Base-by-base conservation (phyloP, 2,888 invertebrate species). In the Caenorhabditis macrosperma region DNA sequence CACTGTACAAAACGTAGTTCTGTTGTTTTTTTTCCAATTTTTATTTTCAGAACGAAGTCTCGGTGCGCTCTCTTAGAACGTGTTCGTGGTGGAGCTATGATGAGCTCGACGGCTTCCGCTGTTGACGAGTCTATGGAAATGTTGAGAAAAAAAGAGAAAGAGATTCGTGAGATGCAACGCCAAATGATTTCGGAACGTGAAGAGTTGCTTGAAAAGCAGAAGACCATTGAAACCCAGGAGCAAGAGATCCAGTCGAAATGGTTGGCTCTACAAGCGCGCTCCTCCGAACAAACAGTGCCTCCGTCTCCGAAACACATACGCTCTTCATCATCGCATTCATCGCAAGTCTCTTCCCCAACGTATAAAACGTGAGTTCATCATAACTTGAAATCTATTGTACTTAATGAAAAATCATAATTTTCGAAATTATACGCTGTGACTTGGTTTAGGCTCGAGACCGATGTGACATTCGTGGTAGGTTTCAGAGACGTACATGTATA, bases 51-150 rank as follows among this genome's bases (percentile, higher is more conserved):
- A n/a, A 77, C 78, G 6, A 84, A 82, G 48, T 71, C 80, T 1
- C 72, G 84, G 6, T 81, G 81, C n/a, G 78, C 82, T n/a, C 74
- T 82, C 30, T 50, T 84, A 0, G 84, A 84, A 72, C 64, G 79
- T 22, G 66, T 55, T 2, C 75, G 79, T 26, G 75, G 79, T 22
- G 74, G 74, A 17, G 57, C 64, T 10, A 63, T 64, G 74, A 71
- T 71, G 52, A 57, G 55, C 7, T 68, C 79, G 15, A 80, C 67
- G 9, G 69, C 80, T 15, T 28, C 66, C 2, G 64, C 76, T 17
- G 76, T 82, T 9, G 80, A 75, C 6, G 86, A 86, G 41, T 81
- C 86, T 30, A 80, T 84, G 83, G 86, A 86, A 52, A 80, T 71
- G 61, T 33, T 86, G 59, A 22, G 84, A 20, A 82, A 76, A 46